Conservation (phyloP, 1,140 invertebrate genomes). For the Tenebrio molitor region DNA sequence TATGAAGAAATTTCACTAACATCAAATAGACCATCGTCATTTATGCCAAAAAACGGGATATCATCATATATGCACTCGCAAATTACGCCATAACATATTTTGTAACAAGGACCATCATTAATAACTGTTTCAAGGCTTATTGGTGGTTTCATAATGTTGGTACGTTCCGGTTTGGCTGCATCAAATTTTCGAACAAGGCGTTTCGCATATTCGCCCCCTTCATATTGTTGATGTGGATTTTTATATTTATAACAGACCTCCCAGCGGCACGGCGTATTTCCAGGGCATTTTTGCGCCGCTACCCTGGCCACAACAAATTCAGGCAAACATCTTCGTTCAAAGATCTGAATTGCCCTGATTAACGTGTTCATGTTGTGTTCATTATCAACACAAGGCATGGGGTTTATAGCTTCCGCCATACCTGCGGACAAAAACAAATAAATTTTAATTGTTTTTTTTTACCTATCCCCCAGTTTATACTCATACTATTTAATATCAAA, state of each 20-base stretch:
- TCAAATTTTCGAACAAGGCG: conserved; percentile 20
- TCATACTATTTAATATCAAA: conserved; percentile 35
- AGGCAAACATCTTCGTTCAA: conserved; percentile 41
- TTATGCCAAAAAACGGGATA: conserved; percentile 36
- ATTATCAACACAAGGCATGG: conserved; percentile 28
- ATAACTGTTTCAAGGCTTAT: conserved; percentile 26
- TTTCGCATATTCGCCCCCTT: conserved; percentile 19
- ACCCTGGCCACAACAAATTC: conserved; percentile 38
- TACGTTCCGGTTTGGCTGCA: conserved; percentile 37
- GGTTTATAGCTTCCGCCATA: conserved; percentile 38
- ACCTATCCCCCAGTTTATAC: conserved; percentile 38
- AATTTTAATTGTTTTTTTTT: conserved; percentile 37
- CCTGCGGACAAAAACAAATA: conserved; percentile 41
- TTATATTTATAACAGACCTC: conserved; percentile 30
- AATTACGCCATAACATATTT: conserved; percentile 42
- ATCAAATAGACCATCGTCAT: conserved; percentile 43
- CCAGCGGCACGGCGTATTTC: conserved; percentile 36
- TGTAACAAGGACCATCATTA: conserved; percentile 33
- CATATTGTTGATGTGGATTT: conserved; percentile 41
- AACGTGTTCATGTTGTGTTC: conserved; percentile 19
- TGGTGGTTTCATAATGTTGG: conserved; percentile 41
- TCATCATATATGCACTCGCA: conserved; percentile 42
- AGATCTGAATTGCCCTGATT: conserved; percentile 34
- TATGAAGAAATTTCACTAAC: conserved; percentile 38
- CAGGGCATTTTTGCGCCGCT: conserved; percentile 5